Base-by-base conservation (phyloP, 2,797 vertebrate species). In the Poecilia gillii region DNA sequence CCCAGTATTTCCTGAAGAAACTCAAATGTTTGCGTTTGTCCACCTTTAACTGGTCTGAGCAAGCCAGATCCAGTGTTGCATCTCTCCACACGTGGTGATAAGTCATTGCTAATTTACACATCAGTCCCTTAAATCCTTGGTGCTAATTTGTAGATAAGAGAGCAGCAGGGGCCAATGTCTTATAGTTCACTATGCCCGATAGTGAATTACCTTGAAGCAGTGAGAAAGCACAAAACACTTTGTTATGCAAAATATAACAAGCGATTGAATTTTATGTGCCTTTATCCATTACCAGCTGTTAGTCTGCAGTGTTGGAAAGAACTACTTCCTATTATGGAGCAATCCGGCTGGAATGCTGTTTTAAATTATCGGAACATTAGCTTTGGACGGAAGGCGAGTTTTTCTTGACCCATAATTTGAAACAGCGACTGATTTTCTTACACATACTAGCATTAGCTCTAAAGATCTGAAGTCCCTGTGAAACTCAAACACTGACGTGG, bases 41-140 rank as follows among this genome's bases (percentile, higher is more conserved):
- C 36, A 77, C n/a, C 64, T 62, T 16, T 71, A 70, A 20, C 57
- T 77, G 75, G 41, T 47, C 86, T 79, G 74, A 59, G 83, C 78
- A 70, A 75, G 36, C 33, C 51, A 73, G 76, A 81, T 87, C 70
- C 62, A 76, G 28, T 73, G 84, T 85, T 80, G 85, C 82, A 80
- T 71, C 82, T 77, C 84, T 84, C 84, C 84, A 87, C 86, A 84
- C 78, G 89, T 84, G 75, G 92, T 84, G 92, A 86, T 94, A 94
- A 93, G 87, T 92, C 91, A 90, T 87, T 72, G 91, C 88, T 90
- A 90, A 95, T 94, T 94, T 90, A 88, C 94, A 92, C 91, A 84
- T 85, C 81, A 77, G 76, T 78, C 66, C 79, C 75, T 77, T 92
- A 92, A 94, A 88, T 82, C 88, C 90, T 20, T n/a, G 80, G 91